Percentiles rank a stretch among this genome's conserved stretches.
Conservation (phyloP, 2,888 invertebrate species). For the Tetramorium bicarinatum region DNA sequence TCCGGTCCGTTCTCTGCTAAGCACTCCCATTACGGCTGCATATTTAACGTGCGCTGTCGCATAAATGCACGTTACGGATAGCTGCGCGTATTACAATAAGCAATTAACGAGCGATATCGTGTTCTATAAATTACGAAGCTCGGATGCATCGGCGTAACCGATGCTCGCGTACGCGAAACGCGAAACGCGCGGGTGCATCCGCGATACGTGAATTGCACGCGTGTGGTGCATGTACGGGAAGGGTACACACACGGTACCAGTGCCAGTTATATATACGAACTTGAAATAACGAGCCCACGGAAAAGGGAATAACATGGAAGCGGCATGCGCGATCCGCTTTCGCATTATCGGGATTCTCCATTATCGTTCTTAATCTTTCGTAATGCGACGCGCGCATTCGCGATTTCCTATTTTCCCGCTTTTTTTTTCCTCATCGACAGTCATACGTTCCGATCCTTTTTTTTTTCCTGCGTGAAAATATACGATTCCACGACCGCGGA, state of each 20-base stretch:
- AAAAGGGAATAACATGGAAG: constrained; percentile 48
- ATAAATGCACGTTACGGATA: constrained; percentile 59
- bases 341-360: constrained; percentile 55
- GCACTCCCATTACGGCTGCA: constrained; percentile 55
- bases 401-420: not conserved
- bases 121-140: constrained; percentile 56
- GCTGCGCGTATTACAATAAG: constrained; percentile 57
- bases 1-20: constrained; percentile 48
- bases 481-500: not conserved
- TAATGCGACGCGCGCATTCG: constrained; percentile 23
- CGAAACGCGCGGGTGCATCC: constrained; percentile 29
- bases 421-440: not conserved
- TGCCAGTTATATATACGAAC: constrained; percentile 1
- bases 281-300: constrained; percentile 52
- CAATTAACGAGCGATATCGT: constrained; percentile 58
- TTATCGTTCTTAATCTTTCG: constrained; percentile 52
- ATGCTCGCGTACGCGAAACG: constrained; percentile 56
- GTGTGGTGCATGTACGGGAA: no score
- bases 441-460: not conserved
- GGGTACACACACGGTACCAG: not conserved
- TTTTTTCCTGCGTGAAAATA: not conserved
- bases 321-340: constrained; percentile 30
- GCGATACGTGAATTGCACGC: not conserved
- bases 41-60: constrained; percentile 56
- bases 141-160: constrained; percentile 54